A percentile compares a stretch with the other conserved stretches of the same genome.
Evolutionary conservation across 2,888 invertebrate species (phyloP).

Genomic region (Lacanobia oleracea): DNA sequence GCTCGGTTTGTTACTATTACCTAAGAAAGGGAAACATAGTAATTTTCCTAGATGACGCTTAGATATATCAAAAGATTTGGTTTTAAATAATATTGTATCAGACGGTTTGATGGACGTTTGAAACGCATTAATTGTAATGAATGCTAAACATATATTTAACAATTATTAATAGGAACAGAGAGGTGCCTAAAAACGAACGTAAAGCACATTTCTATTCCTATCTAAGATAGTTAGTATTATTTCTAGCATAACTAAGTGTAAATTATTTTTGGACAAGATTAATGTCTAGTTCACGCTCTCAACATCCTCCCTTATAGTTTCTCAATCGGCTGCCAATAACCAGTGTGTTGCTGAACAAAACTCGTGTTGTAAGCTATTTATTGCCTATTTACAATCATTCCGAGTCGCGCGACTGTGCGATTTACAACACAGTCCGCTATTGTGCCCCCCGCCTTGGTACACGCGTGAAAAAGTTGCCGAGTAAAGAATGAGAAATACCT

Average conservation of each 20-base stretch:
- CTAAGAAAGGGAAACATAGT: too few relatives aligned
- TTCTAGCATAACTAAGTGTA: background rate
- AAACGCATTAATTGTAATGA: too few relatives aligned
- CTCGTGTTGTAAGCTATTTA: constrained; percentile 81
- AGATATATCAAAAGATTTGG: too few relatives aligned
- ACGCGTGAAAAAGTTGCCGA: constrained; percentile 59
- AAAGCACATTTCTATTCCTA: too few relatives aligned
- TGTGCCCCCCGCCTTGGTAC: constrained; percentile 66
- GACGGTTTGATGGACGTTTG: too few relatives aligned
- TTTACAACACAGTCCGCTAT: constrained; percentile 77
- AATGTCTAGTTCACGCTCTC: constrained; percentile 14
- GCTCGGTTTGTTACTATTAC: too few relatives aligned
- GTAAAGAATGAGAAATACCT: constrained; percentile 62
- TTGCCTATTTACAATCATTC: constrained; percentile 84
- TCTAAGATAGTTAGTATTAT: background rate
- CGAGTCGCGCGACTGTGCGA: constrained; percentile 78
- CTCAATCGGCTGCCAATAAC: constrained; percentile 72
- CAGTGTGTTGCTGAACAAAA: constrained; percentile 76
- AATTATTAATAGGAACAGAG: too few relatives aligned
- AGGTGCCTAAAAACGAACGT: too few relatives aligned
- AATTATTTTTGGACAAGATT: background rate
- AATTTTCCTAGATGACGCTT: too few relatives aligned
- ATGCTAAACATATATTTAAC: background rate
- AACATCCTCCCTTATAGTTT: constrained; percentile 58
- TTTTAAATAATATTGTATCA: too few relatives aligned